These are phyloP conservation scores for Gouania willdenowi DNA, from an alignment of 2,797 vertebrate species.

Conservation along the genomic window DNA sequence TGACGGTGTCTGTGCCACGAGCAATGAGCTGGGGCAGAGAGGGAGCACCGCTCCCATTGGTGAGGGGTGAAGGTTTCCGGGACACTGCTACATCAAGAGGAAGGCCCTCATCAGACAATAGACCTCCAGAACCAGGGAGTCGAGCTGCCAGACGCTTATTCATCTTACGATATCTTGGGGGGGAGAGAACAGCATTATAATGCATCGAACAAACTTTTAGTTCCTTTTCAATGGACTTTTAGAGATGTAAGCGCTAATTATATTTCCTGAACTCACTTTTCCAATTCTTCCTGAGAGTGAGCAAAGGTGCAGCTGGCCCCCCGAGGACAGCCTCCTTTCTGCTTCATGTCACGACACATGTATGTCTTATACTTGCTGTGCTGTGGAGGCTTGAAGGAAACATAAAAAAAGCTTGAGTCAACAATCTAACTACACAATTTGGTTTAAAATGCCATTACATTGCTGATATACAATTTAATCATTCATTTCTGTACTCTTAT, in stretches of 20 bases:
- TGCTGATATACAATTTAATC: no score
- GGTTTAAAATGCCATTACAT: no score
- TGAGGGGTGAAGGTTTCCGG: constrained; percentile 85
- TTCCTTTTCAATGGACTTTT: no score
- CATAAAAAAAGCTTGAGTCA: no score
- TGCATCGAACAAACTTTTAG: no score
- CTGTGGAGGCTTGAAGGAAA: constrained; percentile 84
- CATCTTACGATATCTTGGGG: constrained; percentile 98
- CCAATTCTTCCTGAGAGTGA: constrained; percentile 97
- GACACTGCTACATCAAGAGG: constrained; percentile 76
- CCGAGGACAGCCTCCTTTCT: constrained; percentile 95
- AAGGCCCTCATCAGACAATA: constrained; percentile 86
- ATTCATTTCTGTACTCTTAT: no score
- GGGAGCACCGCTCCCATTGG: constrained; percentile 84
- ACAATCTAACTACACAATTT: no score
- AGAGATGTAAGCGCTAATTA: no score
- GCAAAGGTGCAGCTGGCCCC: constrained; percentile 98
- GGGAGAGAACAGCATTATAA: no score
- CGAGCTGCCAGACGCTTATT: constrained; percentile 92
- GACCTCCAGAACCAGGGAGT: constrained; percentile 80
- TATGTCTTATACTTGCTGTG: constrained; percentile 99
- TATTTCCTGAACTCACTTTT: constrained; percentile 82
- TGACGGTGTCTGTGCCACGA: constrained; percentile 84
- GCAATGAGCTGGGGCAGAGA: constrained; percentile 87
- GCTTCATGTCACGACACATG: constrained; percentile 99